Evolutionary conservation across 2,888 invertebrate genomes (phyloP), one percentile per base, ranked within the genome.

Genomic region (Caenorhabditis becei): DNA sequence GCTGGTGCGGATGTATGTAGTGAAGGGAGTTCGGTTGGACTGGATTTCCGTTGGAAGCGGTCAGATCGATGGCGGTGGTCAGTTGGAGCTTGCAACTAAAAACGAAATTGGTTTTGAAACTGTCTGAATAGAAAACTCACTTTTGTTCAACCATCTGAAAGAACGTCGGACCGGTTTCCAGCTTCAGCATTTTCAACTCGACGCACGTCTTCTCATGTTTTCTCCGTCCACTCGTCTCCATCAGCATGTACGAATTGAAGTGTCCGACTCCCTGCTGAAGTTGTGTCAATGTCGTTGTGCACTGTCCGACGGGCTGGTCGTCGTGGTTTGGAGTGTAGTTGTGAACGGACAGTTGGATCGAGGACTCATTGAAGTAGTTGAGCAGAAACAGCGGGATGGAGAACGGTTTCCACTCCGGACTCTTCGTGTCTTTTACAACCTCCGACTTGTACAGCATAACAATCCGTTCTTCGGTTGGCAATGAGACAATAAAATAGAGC

Each of bases 41-140:
- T 4, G 92, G 93, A 74, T 92, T 92, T 3, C 93, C 93, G 87
- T 93, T 93, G 14, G 92, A 92, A 0, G 92, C 92, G 14, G 93
- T 93, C 86, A 93, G 92, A 85, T 93, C 93, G 49, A 93, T 89
- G 0, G 92, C 92, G 11, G 92, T 91, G 18, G 92, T 92, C 79
- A 92, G 91, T 83, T 92, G 91, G 77, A 93, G 88, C 87, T 92
- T 91, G 58, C 91, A 91, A 44, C 92, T 92, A 62, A 67, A 54
- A 67, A n/a, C 11, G 24, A 7, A 26, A 2, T 18, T 23, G 23
- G 18, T 58, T 56, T 26, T 24, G 16, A 20, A 49, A 62, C n/a
- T n/a, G n/a, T n/a, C n/a, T n/a, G n/a, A n/a, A n/a, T n/a, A n/a
- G n/a, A n/a, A n/a, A 37, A 41, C 74, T 63, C 10, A 88, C 88